phyloP scores from a whole-genome alignment of 1,140 invertebrate genomes.

The Lasioglossum baleicum region DNA sequence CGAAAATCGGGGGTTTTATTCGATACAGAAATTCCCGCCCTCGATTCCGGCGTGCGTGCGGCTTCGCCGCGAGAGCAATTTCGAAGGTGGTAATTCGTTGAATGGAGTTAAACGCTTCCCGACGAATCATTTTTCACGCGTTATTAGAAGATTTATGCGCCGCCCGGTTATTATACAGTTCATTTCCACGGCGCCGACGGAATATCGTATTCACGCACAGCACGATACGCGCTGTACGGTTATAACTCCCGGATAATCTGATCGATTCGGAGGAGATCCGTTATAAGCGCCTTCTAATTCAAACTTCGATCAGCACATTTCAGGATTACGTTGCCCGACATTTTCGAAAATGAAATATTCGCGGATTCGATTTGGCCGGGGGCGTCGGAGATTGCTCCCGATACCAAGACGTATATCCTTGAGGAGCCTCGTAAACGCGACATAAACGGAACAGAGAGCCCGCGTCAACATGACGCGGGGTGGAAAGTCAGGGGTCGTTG shows the following conservation, averaged over 20 bases:
- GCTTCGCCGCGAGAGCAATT: background rate
- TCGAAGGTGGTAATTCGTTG: too few relatives aligned
- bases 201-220: constrained; percentile 8
- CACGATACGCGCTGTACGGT: background rate
- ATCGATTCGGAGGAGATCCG: constrained; percentile 31
- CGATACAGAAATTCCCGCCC: background rate
- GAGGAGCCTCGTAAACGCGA: constrained; percentile 40
- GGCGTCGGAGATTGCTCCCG: background rate
- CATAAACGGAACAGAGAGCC: constrained; percentile 57
- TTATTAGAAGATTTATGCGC: background rate
- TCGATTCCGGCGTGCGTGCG: too few relatives aligned
- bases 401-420: constrained; percentile 33
- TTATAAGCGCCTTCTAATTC: constrained; percentile 32
- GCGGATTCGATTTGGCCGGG: constrained; percentile 15
- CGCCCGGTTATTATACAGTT: background rate
- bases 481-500: constrained; percentile 54
- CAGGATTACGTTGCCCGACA: constrained; percentile 26
- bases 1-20: background rate
- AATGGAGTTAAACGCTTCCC: background rate
- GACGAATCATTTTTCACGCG: background rate
- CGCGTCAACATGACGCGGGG: constrained; percentile 56
- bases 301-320: constrained; percentile 39
- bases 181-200: background rate
- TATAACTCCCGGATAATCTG: constrained; percentile 39
- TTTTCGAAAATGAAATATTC: constrained; percentile 35